Percentiles rank a stretch among this genome's conserved stretches.
These are phyloP conservation scores for Enteromius unitaeniatus DNA, from an alignment of 2,797 vertebrate species.

Conservation along the genomic window DNA sequence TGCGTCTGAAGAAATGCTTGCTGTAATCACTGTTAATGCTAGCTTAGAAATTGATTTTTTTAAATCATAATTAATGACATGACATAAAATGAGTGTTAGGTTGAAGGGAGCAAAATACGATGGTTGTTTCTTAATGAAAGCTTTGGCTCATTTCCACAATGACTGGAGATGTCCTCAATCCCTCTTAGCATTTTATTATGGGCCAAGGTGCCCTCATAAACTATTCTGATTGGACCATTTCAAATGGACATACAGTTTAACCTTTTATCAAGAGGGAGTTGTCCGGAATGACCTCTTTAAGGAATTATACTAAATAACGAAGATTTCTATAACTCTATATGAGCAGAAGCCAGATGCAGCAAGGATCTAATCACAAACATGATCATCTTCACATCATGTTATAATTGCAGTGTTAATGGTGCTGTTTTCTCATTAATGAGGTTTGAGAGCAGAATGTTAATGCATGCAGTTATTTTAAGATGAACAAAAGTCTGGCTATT, in stretches of 20 bases:
- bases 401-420: conserved; percentile 7
- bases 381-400: conserved; percentile 3
- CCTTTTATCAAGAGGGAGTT: conserved; percentile 10
- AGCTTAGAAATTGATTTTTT: not conserved
- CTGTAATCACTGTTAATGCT: conserved; percentile 20
- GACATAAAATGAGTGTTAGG: conserved; percentile 19
- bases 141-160: conserved; percentile 54
- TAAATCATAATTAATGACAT: conserved; percentile 3
- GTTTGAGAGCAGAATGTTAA: conserved; percentile 12
- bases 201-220: conserved; percentile 58
- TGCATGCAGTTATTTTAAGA: not conserved
- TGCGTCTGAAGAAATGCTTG: not conserved
- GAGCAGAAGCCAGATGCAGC: not conserved
- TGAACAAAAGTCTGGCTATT: not conserved
- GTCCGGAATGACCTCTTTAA: conserved; percentile 4
- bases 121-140: conserved; percentile 49
- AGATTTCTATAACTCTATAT: not conserved
- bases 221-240: conserved; percentile 52
- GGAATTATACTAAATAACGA: not conserved
- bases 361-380: not conserved
- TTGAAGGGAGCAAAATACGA: conserved; percentile 13
- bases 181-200: conserved; percentile 44
- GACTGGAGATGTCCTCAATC: conserved; percentile 46
- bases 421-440: conserved; percentile 36
- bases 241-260: conserved; percentile 35